A percentile compares a stretch with the other conserved stretches of the same genome.
Conservation (phyloP, 2,888 invertebrate genomes). For the Mythimna albipuncta region DNA sequence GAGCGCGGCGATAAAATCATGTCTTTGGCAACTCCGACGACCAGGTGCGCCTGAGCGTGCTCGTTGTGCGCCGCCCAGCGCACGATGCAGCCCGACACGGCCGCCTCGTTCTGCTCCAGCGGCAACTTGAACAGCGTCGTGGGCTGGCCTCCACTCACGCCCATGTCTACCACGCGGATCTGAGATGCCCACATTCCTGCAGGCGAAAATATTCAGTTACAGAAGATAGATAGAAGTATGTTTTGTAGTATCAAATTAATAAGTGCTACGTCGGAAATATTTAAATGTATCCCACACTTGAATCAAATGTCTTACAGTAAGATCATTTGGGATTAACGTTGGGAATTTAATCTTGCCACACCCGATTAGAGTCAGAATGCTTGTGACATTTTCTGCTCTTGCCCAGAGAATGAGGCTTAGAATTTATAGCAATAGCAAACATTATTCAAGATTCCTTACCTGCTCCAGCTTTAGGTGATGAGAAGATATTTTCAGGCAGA, state of each 20-base stretch:
- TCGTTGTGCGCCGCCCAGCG: conserved; percentile 93
- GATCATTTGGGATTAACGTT: conserved; percentile 89
- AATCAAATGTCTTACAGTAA: conserved; percentile 86
- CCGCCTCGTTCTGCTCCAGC: conserved; percentile 99
- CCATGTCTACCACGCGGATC: conserved; percentile 96
- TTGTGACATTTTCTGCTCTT: conserved; percentile 83
- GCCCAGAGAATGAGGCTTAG: conserved; percentile 89
- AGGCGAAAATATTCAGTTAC: not conserved
- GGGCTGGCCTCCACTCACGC: conserved; percentile 90
- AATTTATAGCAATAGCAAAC: no score
- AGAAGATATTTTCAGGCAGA: conserved; percentile 97
- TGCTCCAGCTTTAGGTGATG: conserved; percentile 98
- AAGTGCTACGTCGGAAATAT: not conserved
- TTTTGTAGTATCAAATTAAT: not conserved
- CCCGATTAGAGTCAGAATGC: conserved; percentile 87
- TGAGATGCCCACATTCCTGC: conserved; percentile 98
- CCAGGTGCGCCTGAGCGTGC: conserved; percentile 88
- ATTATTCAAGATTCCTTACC: conserved; percentile 69
- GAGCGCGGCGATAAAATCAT: conserved; percentile 96
- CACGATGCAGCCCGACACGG: conserved; percentile 96
- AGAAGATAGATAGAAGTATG: not conserved
- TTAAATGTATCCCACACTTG: conserved; percentile 84
- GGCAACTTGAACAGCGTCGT: conserved; percentile 94
- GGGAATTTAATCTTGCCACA: conserved; percentile 87
- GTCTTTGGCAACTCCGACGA: conserved; percentile 98